phyloP scores from a whole-genome alignment of 2,113 vertebrate species.

The Phoxinus phoxinus region DNA sequence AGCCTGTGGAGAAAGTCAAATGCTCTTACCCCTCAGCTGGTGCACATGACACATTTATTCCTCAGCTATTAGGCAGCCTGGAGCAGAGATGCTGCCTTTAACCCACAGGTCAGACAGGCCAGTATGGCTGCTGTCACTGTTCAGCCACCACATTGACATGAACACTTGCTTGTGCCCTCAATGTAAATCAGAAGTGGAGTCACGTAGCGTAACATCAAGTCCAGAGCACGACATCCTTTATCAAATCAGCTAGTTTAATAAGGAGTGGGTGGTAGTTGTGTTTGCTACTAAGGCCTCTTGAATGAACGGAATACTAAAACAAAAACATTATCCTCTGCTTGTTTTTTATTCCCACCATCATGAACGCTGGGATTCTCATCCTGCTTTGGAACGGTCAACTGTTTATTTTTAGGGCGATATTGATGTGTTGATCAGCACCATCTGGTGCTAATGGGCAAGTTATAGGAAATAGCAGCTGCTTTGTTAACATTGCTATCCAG shows the following conservation, averaged over 20 bases:
- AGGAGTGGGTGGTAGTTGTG: conserved; percentile 8
- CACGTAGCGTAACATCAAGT: conserved; percentile 28
- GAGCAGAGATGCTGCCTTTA: neutral
- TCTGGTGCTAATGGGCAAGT: conserved; percentile 41
- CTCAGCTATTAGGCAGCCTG: conserved; percentile 18
- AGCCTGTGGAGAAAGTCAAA: conserved; percentile 41
- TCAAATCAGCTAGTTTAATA: conserved; percentile 27
- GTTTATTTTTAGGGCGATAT: conserved; percentile 51
- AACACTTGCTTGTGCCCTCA: neutral
- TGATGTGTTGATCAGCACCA: conserved; percentile 51
- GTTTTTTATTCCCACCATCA: neutral
- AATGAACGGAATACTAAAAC: conserved; percentile 1
- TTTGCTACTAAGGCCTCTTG: neutral
- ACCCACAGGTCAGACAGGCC: conserved; percentile 25
- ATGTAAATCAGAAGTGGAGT: conserved; percentile 32
- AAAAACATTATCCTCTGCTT: neutral
- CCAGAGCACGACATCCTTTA: neutral
- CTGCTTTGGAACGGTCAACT: conserved; percentile 41
- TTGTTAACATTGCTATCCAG: conserved; percentile 33
- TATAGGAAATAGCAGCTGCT: conserved; percentile 29
- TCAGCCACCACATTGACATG: conserved; percentile 35
- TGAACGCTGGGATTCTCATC: conserved; percentile 21
- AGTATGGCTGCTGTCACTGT: conserved; percentile 49
- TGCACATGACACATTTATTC: conserved; percentile 18
- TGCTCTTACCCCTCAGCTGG: conserved; percentile 31